Evolutionary conservation across 2,113 vertebrate genomes (phyloP), one percentile per base, ranked within the genome.

Genomic region (Panthera uncia): DNA sequence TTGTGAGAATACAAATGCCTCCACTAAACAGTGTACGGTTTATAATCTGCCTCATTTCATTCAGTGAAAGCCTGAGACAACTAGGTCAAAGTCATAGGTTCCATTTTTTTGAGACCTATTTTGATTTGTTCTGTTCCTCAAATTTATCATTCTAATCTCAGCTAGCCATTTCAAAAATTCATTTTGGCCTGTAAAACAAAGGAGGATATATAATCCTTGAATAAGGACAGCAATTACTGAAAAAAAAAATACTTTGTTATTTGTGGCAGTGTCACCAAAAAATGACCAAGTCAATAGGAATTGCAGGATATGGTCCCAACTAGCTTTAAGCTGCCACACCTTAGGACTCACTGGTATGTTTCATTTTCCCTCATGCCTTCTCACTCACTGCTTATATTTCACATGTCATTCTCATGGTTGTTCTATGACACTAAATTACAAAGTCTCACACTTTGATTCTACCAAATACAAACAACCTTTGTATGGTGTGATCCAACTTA

Each of bases 371-470:
- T 86, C 48, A 41, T 74, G 61, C 21, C 18, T 91, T 96, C 66
- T 91, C 73, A 94, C 31, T 65, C 18, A 41, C 65, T 45, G n/a
- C 15, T 71, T 50, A 33, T n/a, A 86, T 94, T 93, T 95, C 82
- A 66, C 41, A 76, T 1, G 0, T 19, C 74, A 38, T 87, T 95
- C 85, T 94, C 13, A 14, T 38, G 63, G 52, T 82, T 36, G 29
- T 89, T 95, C 27, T 78, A 45, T 29, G 29, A 89, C 78, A 96
- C 71, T 45, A 92, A 95, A 61, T 25, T 66, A 13, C 31, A 38
- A 95, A 91, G 15, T 94, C 82, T 83, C 89, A 94, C 73, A 73
- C 23, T 95, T 80, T 74, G 48, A 36, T 97, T 81, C 86, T 89
- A n/a, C 38, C 83, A 92, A 93, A 93, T 55, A 94, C 61, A 89